Evolutionary conservation across 2,113 vertebrate species (phyloP).

Genomic region (Cheirogaleus medius): DNA sequence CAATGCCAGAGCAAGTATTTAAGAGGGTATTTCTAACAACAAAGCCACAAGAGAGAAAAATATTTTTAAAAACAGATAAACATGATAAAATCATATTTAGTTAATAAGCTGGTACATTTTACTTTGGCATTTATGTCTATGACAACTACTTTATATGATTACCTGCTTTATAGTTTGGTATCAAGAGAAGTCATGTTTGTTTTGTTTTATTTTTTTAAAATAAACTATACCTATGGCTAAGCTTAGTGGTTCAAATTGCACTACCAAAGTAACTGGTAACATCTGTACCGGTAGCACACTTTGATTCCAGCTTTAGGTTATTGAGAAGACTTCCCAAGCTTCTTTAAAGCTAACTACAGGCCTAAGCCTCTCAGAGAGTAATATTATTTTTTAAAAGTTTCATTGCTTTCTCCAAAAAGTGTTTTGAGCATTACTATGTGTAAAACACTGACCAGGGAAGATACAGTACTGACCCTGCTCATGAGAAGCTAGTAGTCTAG

Average conservation of each 20-base stretch:
- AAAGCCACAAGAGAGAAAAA: not conserved
- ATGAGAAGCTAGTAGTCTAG: not conserved
- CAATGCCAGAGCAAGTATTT: not conserved
- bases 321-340: not conserved
- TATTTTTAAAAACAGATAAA: not conserved
- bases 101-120: not conserved
- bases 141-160: not conserved
- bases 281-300: accelerated
- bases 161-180: not conserved
- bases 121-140: not conserved
- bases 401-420: not conserved
- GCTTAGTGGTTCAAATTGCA: not conserved
- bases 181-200: not conserved
- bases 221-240: not conserved
- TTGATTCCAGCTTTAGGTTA: not conserved
- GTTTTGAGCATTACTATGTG: not conserved
- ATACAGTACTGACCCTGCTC: not conserved
- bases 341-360: not conserved
- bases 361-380: not conserved
- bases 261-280: not conserved
- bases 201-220: not conserved
- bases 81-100: not conserved
- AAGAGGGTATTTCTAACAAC: not conserved
- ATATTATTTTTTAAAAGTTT: not conserved
- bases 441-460: not conserved